These are phyloP conservation scores for Habrosyne pyritoides DNA, from an alignment of 2,888 invertebrate genomes.

Conservation along the genomic window DNA sequence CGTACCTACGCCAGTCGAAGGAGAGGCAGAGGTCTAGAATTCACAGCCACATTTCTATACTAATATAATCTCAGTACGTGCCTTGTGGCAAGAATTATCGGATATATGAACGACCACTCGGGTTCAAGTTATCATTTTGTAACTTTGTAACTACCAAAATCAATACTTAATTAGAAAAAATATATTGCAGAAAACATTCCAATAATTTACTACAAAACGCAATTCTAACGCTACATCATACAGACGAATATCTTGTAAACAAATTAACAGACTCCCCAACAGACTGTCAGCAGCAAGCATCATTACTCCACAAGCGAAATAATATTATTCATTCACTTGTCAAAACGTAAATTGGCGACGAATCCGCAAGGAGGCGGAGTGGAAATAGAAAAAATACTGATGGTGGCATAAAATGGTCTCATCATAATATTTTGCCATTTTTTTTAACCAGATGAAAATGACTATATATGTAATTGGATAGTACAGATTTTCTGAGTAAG, in stretches of 20 bases:
- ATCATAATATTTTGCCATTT: neutral
- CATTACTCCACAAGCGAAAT: constrained; percentile 52
- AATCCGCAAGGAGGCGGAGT: constrained; percentile 39
- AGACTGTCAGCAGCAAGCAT: constrained; percentile 50
- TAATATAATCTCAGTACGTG: too few relatives aligned
- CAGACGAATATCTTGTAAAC: constrained; percentile 16
- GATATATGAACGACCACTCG: too few relatives aligned
- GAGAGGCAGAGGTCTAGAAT: too few relatives aligned
- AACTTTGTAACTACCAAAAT: too few relatives aligned
- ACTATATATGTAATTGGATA: neutral
- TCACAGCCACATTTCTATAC: too few relatives aligned
- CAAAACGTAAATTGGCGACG: constrained; percentile 68
- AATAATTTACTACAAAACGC: neutral
- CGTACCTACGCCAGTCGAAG: too few relatives aligned
- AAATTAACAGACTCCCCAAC: constrained; percentile 50
- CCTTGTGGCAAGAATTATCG: too few relatives aligned
- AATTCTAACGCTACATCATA: constrained; percentile 20
- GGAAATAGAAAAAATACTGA: constrained; percentile 36
- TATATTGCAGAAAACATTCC: neutral
- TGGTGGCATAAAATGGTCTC: neutral
- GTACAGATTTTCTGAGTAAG: too few relatives aligned
- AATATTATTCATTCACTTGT: constrained; percentile 76
- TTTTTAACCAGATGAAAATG: neutral
- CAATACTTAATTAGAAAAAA: neutral
- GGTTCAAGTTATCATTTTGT: too few relatives aligned